phyloP scores from a whole-genome alignment of 2,113 vertebrate genomes.

The Notiomystis cincta region DNA sequence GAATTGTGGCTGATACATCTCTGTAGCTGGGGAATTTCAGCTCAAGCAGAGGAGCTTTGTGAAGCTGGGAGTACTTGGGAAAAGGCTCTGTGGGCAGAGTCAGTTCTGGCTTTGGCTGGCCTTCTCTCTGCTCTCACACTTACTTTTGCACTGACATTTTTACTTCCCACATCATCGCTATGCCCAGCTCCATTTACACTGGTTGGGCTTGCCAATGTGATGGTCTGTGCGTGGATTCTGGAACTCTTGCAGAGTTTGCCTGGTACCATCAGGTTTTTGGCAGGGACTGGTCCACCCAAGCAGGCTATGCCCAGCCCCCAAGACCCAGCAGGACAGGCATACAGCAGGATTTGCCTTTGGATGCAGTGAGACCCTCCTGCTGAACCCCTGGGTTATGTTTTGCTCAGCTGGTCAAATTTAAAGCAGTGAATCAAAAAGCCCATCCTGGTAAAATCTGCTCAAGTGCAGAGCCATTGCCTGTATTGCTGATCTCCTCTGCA shows the following conservation, averaged over 20 bases:
- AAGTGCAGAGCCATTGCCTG: fast-evolving
- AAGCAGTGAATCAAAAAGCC: not conserved
- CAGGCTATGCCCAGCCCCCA: not conserved
- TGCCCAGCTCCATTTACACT: not conserved
- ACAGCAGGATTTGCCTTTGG: not conserved
- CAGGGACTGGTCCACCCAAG: not conserved
- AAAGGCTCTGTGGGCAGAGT: not conserved
- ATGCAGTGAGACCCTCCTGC: fast-evolving
- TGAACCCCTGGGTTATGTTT: not conserved
- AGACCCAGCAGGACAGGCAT: not conserved
- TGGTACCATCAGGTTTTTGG: not conserved
- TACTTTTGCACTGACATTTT: not conserved
- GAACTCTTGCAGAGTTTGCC: not conserved
- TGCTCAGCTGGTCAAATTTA: not conserved
- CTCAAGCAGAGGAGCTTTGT: not conserved
- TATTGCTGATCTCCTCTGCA: not conserved
- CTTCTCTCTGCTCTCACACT: not conserved
- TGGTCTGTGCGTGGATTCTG: not conserved
- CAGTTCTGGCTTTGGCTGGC: not conserved
- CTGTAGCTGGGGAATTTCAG: not conserved
- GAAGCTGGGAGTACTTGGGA: not conserved
- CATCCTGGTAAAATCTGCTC: not conserved
- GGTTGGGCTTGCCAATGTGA: not conserved
- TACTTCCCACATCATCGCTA: not conserved
- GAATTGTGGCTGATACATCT: not conserved